These are phyloP conservation scores for Epicauta chinensis DNA, from an alignment of 1,140 invertebrate genomes.

Conservation along the genomic window DNA sequence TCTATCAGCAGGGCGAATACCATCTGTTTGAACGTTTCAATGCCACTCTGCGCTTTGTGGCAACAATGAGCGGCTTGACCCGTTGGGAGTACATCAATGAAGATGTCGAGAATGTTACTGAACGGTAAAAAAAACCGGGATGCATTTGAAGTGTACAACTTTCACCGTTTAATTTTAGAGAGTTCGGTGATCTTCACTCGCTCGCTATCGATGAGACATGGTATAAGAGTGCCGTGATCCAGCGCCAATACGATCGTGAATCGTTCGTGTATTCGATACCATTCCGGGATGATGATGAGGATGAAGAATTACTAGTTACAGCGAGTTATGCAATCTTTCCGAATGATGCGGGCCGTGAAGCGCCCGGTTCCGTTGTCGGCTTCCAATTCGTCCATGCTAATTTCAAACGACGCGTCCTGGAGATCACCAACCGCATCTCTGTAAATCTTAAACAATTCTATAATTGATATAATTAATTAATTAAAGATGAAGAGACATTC, in stretches of 20 bases:
- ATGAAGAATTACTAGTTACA: constrained; percentile 59
- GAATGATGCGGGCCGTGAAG: constrained; percentile 65
- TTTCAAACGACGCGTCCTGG: constrained; percentile 60
- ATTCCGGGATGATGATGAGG: constrained; percentile 54
- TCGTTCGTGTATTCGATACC: constrained; percentile 75
- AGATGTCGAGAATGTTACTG: constrained; percentile 9
- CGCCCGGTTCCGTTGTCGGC: constrained; percentile 82
- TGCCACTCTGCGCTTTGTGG: constrained; percentile 69
- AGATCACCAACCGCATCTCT: constrained; percentile 51
- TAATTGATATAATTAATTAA: no score
- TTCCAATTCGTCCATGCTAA: constrained; percentile 68
- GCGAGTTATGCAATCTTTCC: constrained; percentile 81
- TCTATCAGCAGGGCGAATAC: constrained; percentile 39
- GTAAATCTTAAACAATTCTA: constrained; percentile 16
- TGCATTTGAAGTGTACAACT: constrained; percentile 3
- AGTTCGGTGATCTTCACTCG: constrained; percentile 72
- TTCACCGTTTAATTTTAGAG: constrained; percentile 43
- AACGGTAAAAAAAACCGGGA: neutral
- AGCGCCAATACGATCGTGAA: constrained; percentile 68
- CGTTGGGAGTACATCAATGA: constrained; percentile 64
- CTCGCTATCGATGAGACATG: constrained; percentile 84
- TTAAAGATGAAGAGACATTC: no score
- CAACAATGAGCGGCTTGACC: constrained; percentile 82
- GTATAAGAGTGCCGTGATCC: constrained; percentile 86
- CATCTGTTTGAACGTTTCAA: constrained; percentile 56